Conservation (phyloP, 2,113 vertebrate genomes). For the Pterocles orientalis region DNA sequence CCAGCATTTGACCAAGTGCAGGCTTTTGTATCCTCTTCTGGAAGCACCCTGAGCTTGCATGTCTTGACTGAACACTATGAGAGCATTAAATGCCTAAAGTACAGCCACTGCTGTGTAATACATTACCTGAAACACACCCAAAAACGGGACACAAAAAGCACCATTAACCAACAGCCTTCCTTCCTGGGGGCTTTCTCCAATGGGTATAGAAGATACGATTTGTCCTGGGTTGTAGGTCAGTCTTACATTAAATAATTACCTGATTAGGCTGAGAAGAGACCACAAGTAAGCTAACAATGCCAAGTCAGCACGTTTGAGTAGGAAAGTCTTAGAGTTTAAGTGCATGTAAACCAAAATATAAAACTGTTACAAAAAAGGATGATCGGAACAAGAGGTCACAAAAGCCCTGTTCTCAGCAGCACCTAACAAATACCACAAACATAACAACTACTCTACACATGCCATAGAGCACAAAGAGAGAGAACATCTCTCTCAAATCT, state of each 20-base stretch:
- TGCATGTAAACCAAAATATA: background rate
- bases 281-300: background rate
- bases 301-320: background rate
- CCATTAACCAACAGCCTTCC: background rate
- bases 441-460: background rate
- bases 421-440: background rate
- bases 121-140: background rate
- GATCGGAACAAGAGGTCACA: background rate
- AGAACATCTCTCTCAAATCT: background rate
- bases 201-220: accelerated
- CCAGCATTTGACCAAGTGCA: background rate
- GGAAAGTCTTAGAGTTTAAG: background rate
- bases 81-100: background rate
- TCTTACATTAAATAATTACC: background rate
- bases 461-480: background rate
- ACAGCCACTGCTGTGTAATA: background rate
- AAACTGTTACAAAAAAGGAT: background rate
- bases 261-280: background rate
- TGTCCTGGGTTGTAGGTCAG: background rate
- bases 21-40: background rate
- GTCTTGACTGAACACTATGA: background rate
- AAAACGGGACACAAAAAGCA: background rate
- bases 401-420: background rate
- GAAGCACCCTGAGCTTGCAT: background rate
- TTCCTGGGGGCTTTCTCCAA: background rate